Evolutionary conservation across 2,888 invertebrate species (phyloP).

Genomic region (Scaptomyza tumidula): DNA sequence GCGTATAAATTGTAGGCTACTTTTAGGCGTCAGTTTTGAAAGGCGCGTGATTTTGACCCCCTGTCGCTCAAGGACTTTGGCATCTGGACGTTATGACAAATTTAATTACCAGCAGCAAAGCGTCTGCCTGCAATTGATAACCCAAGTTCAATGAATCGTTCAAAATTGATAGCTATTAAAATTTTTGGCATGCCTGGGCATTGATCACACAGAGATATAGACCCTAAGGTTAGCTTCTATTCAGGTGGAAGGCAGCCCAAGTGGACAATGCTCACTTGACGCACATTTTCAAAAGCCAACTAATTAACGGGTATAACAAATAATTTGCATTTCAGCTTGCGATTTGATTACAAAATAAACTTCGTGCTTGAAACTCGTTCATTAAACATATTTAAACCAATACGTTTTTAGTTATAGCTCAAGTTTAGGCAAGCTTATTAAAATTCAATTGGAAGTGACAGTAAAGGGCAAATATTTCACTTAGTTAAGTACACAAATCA

Average conservation of each 20-base stretch:
- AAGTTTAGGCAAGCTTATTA: not conserved
- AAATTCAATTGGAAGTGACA: not conserved
- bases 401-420: not conserved
- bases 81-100: slow-evolving; percentile 69
- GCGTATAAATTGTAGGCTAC: slow-evolving; percentile 46
- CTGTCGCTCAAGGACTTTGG: slow-evolving; percentile 28
- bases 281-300: slow-evolving; percentile 29
- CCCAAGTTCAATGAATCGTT: slow-evolving; percentile 67
- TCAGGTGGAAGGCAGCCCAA: slow-evolving; percentile 19
- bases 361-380: too few species aligned
- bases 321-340: too few species aligned
- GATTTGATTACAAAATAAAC: too few species aligned
- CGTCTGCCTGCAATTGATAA: slow-evolving; percentile 63
- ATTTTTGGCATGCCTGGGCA: slow-evolving; percentile 55
- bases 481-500: slow-evolving; percentile 31
- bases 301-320: slow-evolving; percentile 28
- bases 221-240: slow-evolving; percentile 33
- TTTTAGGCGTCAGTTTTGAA: slow-evolving; percentile 57
- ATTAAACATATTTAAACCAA: not conserved
- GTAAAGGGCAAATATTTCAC: not conserved
- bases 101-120: slow-evolving; percentile 66
- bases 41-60: slow-evolving; percentile 13
- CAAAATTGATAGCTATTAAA: slow-evolving; percentile 69
- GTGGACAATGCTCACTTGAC: slow-evolving; percentile 13
- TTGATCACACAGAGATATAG: slow-evolving; percentile 30